phyloP scores from a whole-genome alignment of 2,797 vertebrate species.

The Rhinoraja longicauda region DNA sequence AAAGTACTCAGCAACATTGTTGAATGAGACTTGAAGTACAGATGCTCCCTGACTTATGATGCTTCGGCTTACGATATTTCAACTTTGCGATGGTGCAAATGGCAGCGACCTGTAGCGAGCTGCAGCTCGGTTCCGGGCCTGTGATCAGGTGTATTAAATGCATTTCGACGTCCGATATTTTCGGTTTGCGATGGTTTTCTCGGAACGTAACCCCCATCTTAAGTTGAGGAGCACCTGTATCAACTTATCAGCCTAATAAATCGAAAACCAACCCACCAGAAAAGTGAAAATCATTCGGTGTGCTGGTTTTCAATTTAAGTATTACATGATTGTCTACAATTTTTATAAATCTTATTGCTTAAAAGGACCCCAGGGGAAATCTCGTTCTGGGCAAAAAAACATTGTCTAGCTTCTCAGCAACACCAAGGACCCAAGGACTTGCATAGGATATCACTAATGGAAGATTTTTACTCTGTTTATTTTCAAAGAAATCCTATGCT shows the following conservation, averaged over 20 bases:
- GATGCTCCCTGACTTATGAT: too few relatives aligned
- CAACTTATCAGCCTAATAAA: background rate
- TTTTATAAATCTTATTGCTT: background rate
- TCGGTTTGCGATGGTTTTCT: too few relatives aligned
- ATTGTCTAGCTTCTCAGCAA: background rate
- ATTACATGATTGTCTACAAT: background rate
- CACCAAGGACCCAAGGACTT: background rate
- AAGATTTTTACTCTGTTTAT: background rate
- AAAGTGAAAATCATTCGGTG: background rate
- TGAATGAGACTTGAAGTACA: background rate
- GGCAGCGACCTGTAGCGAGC: too few relatives aligned
- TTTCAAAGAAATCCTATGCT: background rate
- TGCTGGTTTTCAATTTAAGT: background rate
- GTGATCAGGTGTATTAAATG: too few relatives aligned
- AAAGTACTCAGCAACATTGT: background rate
- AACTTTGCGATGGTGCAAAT: too few relatives aligned
- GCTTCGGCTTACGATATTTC: too few relatives aligned
- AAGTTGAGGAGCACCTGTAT: too few relatives aligned
- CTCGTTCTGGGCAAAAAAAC: background rate
- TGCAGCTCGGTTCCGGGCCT: too few relatives aligned
- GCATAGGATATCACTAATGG: background rate
- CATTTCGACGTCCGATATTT: too few relatives aligned
- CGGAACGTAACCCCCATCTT: too few relatives aligned
- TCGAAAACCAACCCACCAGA: background rate
- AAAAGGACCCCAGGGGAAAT: background rate